Conservation (phyloP, 1,140 invertebrate species). For the Cotesia glomerata region DNA sequence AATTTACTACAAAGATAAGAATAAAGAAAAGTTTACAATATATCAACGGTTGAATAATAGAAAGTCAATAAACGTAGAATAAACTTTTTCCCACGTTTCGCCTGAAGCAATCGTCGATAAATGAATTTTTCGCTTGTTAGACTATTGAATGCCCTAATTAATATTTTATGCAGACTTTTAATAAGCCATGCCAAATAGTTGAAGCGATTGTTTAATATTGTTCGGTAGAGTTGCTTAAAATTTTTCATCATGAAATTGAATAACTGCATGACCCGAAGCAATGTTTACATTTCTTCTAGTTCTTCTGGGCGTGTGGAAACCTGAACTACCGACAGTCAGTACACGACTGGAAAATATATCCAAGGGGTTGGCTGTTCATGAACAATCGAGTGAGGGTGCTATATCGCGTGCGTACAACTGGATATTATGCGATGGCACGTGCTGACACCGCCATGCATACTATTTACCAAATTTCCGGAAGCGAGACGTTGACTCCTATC, state of each 20-base stretch:
- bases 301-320: background rate
- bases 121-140: background rate
- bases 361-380: slow-evolving; percentile 9
- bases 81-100: background rate
- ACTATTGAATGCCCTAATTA: background rate
- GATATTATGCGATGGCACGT: slow-evolving; percentile 34
- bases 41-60: slow-evolving; percentile 9
- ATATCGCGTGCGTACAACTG: slow-evolving; percentile 17
- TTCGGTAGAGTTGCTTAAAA: background rate
- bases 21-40: too few species aligned
- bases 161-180: slow-evolving; percentile 28
- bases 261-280: background rate
- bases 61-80: background rate
- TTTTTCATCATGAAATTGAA: background rate
- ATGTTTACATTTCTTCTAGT: slow-evolving; percentile 4
- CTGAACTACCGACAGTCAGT: slow-evolving; percentile 22
- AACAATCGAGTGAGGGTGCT: background rate
- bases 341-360: background rate
- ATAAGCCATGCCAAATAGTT: slow-evolving; percentile 31
- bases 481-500: slow-evolving; percentile 14
- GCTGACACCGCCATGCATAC: slow-evolving; percentile 29
- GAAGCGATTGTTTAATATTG: background rate
- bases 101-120: slow-evolving; percentile 10
- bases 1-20: too few species aligned
- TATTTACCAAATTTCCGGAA: slow-evolving; percentile 45